Percentiles rank a stretch among this genome's conserved stretches.
Evolutionary conservation across 2,113 vertebrate genomes (phyloP).

Genomic region (Leuciscus idus): DNA sequence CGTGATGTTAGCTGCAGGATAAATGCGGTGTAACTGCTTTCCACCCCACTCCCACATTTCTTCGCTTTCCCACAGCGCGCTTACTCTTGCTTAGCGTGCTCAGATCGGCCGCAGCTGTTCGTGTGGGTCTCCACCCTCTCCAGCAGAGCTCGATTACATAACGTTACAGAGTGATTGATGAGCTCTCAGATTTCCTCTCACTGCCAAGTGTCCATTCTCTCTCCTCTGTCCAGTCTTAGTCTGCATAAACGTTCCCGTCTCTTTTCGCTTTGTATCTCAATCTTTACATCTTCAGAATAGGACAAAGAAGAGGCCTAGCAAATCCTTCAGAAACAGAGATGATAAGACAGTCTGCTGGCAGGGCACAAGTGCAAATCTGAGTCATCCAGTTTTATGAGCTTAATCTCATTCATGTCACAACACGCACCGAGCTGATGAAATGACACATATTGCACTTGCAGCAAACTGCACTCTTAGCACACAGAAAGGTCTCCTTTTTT

Average conservation of each 20-base stretch:
- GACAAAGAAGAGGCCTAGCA: background rate
- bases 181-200: conserved; percentile 32
- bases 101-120: conserved; percentile 44
- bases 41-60: background rate
- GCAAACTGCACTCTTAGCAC: conserved; percentile 16
- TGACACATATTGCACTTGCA: conserved; percentile 9
- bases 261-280: background rate
- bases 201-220: conserved; percentile 44
- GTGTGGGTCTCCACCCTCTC: conserved; percentile 35
- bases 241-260: background rate
- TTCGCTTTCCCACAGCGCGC: background rate
- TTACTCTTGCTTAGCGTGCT: conserved; percentile 29
- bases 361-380: conserved; percentile 31
- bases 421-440: conserved; percentile 11
- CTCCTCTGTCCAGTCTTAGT: conserved; percentile 13
- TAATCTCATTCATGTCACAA: conserved; percentile 35
- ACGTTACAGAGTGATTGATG: conserved; percentile 57
- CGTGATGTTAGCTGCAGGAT: conserved; percentile 24
- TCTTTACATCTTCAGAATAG: background rate
- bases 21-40: conserved; percentile 24
- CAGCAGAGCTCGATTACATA: conserved; percentile 49
- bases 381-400: conserved; percentile 31
- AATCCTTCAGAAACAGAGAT: conserved; percentile 9
- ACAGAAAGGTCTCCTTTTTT: conserved; percentile 14
- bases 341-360: conserved; percentile 15